Conservation (phyloP, 2,888 invertebrate genomes). For the Miltochrista miniata region DNA sequence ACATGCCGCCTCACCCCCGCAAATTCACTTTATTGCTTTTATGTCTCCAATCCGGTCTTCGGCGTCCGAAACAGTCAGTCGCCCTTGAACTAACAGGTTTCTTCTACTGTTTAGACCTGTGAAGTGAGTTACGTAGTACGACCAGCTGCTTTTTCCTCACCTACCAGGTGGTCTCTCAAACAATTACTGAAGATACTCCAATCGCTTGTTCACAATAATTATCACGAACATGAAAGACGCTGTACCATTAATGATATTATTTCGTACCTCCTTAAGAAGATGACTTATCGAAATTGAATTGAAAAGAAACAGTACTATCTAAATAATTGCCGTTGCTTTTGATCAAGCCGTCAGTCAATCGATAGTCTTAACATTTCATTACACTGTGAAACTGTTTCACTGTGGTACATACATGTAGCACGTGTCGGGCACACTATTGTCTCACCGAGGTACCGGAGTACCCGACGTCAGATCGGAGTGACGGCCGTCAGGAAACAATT, state of each 20-base stretch:
- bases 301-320: slow-evolving; percentile 8
- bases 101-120: too few species aligned
- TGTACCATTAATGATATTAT: slow-evolving; percentile 2
- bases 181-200: neutral
- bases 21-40: too few species aligned
- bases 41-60: too few species aligned
- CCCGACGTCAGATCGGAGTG: slow-evolving; percentile 43
- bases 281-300: slow-evolving; percentile 1
- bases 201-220: too few species aligned
- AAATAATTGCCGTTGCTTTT: slow-evolving; percentile 36
- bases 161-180: too few species aligned
- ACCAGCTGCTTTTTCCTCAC: too few species aligned
- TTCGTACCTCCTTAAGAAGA: slow-evolving; percentile 1
- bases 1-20: too few species aligned
- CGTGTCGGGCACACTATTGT: slow-evolving; percentile 51
- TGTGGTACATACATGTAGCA: neutral
- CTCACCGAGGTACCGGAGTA: slow-evolving; percentile 14
- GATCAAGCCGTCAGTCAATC: slow-evolving; percentile 29
- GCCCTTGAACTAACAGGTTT: too few species aligned
- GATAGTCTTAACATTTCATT: slow-evolving; percentile 10
- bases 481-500: slow-evolving; percentile 77
- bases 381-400: neutral
- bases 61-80: too few species aligned
- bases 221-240: too few species aligned
- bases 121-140: too few species aligned